phyloP scores from a whole-genome alignment of 1,140 invertebrate species.

The Palaemon carinicauda region DNA sequence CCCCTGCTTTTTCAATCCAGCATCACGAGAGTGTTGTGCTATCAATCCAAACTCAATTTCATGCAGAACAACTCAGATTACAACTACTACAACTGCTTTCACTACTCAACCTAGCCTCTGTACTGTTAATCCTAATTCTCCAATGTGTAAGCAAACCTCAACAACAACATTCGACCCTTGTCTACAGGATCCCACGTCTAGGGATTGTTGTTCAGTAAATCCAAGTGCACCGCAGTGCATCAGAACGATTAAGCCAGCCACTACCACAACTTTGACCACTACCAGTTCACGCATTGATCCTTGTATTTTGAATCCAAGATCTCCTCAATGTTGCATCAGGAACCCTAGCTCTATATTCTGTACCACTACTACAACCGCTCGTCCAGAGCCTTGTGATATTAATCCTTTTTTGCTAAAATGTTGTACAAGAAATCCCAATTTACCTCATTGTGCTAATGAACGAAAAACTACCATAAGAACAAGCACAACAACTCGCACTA shows the following conservation, averaged over 20 bases:
- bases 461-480: neutral
- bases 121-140: too few species aligned
- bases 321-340: conserved; percentile 26
- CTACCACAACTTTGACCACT: neutral
- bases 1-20: too few species aligned
- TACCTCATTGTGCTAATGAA: neutral
- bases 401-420: neutral
- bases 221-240: too few species aligned
- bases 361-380: conserved; percentile 10
- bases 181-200: too few species aligned
- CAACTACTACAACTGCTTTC: too few species aligned
- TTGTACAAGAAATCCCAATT: neutral
- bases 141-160: too few species aligned
- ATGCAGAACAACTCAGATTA: too few species aligned
- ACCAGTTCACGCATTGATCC: conserved; percentile 3
- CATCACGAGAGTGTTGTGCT: too few species aligned
- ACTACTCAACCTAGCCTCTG: too few species aligned
- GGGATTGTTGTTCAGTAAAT: too few species aligned
- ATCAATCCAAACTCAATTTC: too few species aligned
- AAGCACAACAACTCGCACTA: neutral
- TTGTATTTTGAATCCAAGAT: conserved; percentile 20
- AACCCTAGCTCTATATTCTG: conserved; percentile 31
- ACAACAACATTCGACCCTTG: too few species aligned
- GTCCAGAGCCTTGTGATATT: conserved; percentile 8
- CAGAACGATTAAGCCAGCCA: neutral